These are phyloP conservation scores for Vimba vimba DNA, from an alignment of 2,113 vertebrate species.

Conservation along the genomic window DNA sequence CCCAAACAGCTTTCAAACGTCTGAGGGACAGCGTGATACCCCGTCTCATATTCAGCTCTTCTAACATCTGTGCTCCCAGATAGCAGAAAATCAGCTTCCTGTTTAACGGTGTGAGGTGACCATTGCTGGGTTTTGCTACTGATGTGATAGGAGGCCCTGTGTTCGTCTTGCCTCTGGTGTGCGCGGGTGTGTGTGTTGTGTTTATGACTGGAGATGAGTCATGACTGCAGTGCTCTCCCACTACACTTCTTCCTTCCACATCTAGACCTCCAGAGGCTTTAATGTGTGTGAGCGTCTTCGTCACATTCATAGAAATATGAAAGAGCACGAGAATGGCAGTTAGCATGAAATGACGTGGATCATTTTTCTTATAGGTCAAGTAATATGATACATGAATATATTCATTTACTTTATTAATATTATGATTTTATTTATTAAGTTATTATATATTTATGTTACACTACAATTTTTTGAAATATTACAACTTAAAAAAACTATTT, in stretches of 20 bases:
- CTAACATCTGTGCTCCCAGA: slow-evolving; percentile 25
- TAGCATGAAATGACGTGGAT: not conserved
- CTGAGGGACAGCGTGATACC: slow-evolving; percentile 23
- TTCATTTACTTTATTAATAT: not conserved
- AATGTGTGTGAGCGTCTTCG: not conserved
- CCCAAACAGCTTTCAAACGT: slow-evolving; percentile 23
- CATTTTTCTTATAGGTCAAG: not conserved
- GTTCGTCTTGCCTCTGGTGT: slow-evolving; percentile 1
- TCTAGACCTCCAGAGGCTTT: slow-evolving; percentile 25
- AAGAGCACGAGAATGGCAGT: not conserved
- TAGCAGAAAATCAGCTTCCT: slow-evolving; percentile 18
- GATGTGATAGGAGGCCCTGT: not conserved
- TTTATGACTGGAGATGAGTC: slow-evolving; percentile 38
- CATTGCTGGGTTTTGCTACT: slow-evolving; percentile 2
- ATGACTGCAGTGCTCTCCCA: slow-evolving; percentile 29
- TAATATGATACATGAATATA: not conserved
- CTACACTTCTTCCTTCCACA: slow-evolving; percentile 31
- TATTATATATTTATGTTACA: not conserved
- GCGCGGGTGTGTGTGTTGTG: not conserved
- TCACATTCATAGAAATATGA: not conserved
- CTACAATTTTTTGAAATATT: not conserved
- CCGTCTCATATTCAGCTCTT: slow-evolving; percentile 9
- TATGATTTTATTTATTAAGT: not conserved
- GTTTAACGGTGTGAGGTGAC: not conserved
- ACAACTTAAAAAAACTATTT: too few species aligned